These are phyloP conservation scores for Aurelia coerulea DNA, from an alignment of 30 jellyfish, hydroid and myxozoan genomes.

Conservation along the genomic window DNA sequence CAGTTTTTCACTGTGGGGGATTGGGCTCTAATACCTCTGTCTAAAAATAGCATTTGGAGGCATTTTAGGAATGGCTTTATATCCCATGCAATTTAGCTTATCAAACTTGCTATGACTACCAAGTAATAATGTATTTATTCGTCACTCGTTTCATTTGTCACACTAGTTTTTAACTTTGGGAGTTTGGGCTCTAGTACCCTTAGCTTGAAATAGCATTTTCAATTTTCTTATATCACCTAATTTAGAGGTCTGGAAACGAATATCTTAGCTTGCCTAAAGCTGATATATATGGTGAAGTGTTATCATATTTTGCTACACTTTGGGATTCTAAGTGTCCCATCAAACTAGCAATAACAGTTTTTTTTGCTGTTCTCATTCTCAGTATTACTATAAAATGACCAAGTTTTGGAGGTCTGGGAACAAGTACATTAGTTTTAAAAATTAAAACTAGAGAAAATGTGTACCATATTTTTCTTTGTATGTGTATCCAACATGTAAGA, in stretches of 20 bases:
- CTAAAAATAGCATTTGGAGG: too few relatives aligned
- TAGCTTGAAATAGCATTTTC: too few relatives aligned
- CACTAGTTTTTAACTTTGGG: too few relatives aligned
- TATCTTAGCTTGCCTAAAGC: neutral
- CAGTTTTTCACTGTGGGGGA: too few relatives aligned
- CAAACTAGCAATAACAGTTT: neutral
- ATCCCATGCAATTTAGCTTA: too few relatives aligned
- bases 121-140: too few relatives aligned
- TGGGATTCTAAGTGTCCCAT: neutral
- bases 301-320: neutral
- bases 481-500: conserved; percentile 10
- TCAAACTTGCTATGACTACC: too few relatives aligned
- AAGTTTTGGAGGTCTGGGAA: conserved; percentile 2
- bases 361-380: neutral
- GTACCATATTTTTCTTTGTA: conserved; percentile 9
- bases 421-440: neutral
- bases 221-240: neutral
- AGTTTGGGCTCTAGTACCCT: too few relatives aligned
- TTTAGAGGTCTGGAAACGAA: conserved; percentile 1
- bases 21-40: too few relatives aligned
- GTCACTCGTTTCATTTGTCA: too few relatives aligned
- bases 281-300: neutral
- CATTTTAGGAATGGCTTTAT: too few relatives aligned
- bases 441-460: neutral
- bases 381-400: neutral